Conservation (phyloP, 2,888 invertebrate genomes). For the Teinopalpus imperialis region DNA sequence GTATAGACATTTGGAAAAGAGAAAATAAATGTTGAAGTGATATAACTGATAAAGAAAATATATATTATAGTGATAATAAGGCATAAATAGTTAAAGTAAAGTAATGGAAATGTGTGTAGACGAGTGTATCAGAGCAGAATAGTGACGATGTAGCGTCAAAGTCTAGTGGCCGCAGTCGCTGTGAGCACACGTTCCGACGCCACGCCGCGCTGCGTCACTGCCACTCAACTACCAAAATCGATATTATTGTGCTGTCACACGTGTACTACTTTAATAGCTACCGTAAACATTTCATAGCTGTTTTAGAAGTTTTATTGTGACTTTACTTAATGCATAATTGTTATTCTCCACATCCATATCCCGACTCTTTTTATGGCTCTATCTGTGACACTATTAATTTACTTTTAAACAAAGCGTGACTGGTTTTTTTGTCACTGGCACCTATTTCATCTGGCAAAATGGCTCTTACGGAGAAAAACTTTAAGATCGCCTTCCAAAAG, state of each 20-base stretch:
- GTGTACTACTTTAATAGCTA: slow-evolving; percentile 44
- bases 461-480: no score
- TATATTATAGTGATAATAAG: no score
- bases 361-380: slow-evolving; percentile 1
- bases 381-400: slow-evolving; percentile 3
- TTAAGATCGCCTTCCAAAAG: no score
- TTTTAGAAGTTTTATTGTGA: slow-evolving; percentile 47
- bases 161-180: slow-evolving; percentile 62
- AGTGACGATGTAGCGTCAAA: slow-evolving; percentile 44
- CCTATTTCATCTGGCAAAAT: slow-evolving; percentile 4
- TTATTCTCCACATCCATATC: slow-evolving; percentile 22
- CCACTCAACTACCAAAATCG: slow-evolving; percentile 59
- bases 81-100: no score
- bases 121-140: slow-evolving; percentile 29
- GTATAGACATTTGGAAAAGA: no score
- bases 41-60: no score
- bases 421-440: not conserved
- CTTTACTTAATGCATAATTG: slow-evolving; percentile 34
- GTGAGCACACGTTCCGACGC: slow-evolving; percentile 57
- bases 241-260: slow-evolving; percentile 36
- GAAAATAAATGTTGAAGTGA: no score
- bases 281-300: slow-evolving; percentile 46
- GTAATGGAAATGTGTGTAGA: not conserved
- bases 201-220: slow-evolving; percentile 50
- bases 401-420: not conserved